phyloP scores from a whole-genome alignment of 2,113 vertebrate genomes.

The Elanoides forficatus region DNA sequence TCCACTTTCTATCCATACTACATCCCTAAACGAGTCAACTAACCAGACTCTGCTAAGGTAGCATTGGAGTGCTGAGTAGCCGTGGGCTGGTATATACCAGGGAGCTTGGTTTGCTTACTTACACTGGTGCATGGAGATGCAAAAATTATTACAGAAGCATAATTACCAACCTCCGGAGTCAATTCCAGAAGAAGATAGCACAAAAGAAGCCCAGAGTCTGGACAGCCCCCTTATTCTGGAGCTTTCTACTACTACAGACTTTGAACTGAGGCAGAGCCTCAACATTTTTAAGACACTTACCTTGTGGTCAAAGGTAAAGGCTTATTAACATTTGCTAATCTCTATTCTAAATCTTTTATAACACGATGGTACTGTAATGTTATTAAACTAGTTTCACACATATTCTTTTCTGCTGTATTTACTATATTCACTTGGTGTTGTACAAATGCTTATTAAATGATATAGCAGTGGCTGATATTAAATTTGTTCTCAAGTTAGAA shows the following conservation, averaged over 20 bases:
- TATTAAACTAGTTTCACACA: background rate
- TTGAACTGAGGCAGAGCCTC: background rate
- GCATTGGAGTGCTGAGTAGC: accelerated
- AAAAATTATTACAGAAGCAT: background rate
- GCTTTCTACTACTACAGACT: background rate
- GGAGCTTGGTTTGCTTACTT: background rate
- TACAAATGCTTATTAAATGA: background rate
- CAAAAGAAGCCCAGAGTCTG: background rate
- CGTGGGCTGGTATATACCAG: background rate
- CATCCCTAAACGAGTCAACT: background rate
- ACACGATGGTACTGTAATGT: background rate
- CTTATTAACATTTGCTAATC: constrained; percentile 38
- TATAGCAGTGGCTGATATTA: background rate
- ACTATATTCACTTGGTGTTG: background rate
- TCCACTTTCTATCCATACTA: background rate
- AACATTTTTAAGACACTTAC: constrained; percentile 2
- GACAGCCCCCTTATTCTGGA: background rate
- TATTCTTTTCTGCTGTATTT: background rate
- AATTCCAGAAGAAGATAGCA: background rate
- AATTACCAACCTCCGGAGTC: background rate
- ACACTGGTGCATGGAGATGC: background rate
- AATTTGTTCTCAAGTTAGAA: background rate
- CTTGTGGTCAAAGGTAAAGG: background rate
- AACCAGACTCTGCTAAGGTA: background rate
- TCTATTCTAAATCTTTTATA: constrained; percentile 1